phyloP scores from a whole-genome alignment of 2,888 invertebrate genomes.

The Meganola albula region DNA sequence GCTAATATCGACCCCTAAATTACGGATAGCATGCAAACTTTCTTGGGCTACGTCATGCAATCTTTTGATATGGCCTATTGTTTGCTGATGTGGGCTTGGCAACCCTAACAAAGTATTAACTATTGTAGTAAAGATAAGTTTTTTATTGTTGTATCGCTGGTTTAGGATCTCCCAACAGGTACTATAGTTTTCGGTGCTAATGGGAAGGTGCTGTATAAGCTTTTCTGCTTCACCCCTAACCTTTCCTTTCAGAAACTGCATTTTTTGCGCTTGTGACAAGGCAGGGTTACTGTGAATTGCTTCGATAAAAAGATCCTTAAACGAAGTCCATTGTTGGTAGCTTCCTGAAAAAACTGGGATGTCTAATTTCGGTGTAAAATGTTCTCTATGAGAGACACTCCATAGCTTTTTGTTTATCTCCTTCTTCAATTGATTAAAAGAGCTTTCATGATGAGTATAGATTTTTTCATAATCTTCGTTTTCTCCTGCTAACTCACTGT shows the following conservation, averaged over 20 bases:
- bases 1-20: conserved; percentile 3
- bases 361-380: conserved; percentile 18
- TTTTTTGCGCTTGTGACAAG: conserved; percentile 2
- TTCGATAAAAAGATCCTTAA: conserved; percentile 7
- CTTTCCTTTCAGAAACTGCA: conserved; percentile 4
- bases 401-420: conserved; percentile 19
- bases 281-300: conserved; percentile 5
- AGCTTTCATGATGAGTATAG: conserved; percentile 14
- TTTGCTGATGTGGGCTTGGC: conserved; percentile 1
- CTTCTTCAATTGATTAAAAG: conserved; percentile 15
- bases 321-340: conserved; percentile 5
- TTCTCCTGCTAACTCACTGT: conserved; percentile 13
- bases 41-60: conserved; percentile 4
- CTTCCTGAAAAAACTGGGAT: conserved; percentile 8
- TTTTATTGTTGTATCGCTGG: conserved; percentile 9
- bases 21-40: conserved; percentile 3
- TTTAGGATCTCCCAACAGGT: conserved; percentile 5
- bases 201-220: conserved; percentile 2
- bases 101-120: no score
- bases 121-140: background rate
- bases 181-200: conserved; percentile 2
- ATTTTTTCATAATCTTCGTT: conserved; percentile 15
- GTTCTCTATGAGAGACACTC: conserved; percentile 13
- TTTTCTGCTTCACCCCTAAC: conserved; percentile 4
- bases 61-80: conserved; percentile 1